Conservation (phyloP, 2,113 vertebrate genomes). For the Nothobranchius furzeri region DNA sequence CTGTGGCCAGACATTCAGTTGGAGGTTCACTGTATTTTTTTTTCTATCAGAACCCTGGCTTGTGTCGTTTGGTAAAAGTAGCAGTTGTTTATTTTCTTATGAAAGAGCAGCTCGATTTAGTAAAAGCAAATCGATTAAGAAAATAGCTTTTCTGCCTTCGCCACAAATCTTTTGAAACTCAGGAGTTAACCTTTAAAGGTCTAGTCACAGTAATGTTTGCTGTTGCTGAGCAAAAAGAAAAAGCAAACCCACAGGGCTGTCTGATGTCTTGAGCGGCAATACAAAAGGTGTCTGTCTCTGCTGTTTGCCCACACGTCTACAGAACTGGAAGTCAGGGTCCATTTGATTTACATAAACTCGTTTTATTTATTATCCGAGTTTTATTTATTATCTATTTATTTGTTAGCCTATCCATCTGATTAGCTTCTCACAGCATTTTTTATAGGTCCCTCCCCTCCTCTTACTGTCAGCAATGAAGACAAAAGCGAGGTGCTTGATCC, state of each 20-base stretch:
- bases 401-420: constrained; percentile 4
- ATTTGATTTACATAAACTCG: constrained; percentile 34
- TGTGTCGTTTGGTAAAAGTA: constrained; percentile 5
- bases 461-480: constrained; percentile 25
- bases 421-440: constrained; percentile 47
- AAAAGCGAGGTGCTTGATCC: constrained; percentile 30
- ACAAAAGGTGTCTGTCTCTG: constrained; percentile 27
- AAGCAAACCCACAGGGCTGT: constrained; percentile 18
- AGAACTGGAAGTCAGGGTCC: constrained; percentile 36
- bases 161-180: constrained; percentile 18
- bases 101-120: constrained; percentile 23
- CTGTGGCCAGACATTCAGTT: background rate
- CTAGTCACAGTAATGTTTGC: constrained; percentile 26
- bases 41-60: background rate
- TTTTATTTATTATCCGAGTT: constrained; percentile 7
- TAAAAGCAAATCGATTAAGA: constrained; percentile 21
- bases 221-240: constrained; percentile 33
- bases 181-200: constrained; percentile 1
- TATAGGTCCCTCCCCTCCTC: constrained; percentile 23
- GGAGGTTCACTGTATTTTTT: background rate
- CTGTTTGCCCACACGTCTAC: constrained; percentile 31
- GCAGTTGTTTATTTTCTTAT: constrained; percentile 18
- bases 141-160: constrained; percentile 14
- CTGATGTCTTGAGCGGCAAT: constrained; percentile 27
- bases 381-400: constrained; percentile 9